Evolutionary conservation across 2,113 vertebrate species (phyloP).

Genomic region (Pseudolaguvia tuberculata): DNA sequence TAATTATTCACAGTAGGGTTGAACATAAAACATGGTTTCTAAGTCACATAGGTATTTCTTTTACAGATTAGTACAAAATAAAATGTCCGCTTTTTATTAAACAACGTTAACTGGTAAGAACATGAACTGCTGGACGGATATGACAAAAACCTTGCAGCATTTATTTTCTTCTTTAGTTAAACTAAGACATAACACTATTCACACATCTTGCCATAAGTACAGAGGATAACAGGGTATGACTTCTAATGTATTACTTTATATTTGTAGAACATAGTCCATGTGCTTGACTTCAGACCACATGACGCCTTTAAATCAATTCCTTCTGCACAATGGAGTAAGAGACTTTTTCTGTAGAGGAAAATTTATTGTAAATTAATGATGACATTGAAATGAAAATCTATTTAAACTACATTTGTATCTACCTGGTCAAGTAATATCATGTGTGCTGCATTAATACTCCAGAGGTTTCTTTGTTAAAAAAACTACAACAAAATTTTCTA

Average conservation of each 20-base stretch:
- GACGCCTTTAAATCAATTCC: background rate
- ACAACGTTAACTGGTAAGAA: background rate
- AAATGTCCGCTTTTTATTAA: background rate
- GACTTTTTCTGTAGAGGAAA: slow-evolving; percentile 27
- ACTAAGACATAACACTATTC: slow-evolving; percentile 11
- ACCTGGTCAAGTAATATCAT: slow-evolving; percentile 7
- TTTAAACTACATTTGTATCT: slow-evolving; percentile 11
- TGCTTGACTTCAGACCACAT: background rate
- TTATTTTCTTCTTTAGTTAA: background rate
- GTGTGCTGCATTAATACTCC: background rate
- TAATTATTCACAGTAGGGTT: slow-evolving; percentile 45
- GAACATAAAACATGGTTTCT: slow-evolving; percentile 43
- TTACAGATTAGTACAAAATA: slow-evolving; percentile 29
- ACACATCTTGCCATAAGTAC: no score
- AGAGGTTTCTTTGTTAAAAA: background rate
- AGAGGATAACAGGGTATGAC: background rate
- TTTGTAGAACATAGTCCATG: background rate
- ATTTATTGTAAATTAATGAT: slow-evolving; percentile 30
- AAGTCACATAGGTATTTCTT: slow-evolving; percentile 31
- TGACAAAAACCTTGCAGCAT: slow-evolving; percentile 30
- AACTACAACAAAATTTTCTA: background rate
- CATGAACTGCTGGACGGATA: slow-evolving; percentile 14
- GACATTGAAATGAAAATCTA: slow-evolving; percentile 35
- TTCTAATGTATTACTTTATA: slow-evolving; percentile 2
- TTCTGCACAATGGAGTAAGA: slow-evolving; percentile 16